Conservation (phyloP, 2,113 vertebrate species). For the Anolis sagrei region DNA sequence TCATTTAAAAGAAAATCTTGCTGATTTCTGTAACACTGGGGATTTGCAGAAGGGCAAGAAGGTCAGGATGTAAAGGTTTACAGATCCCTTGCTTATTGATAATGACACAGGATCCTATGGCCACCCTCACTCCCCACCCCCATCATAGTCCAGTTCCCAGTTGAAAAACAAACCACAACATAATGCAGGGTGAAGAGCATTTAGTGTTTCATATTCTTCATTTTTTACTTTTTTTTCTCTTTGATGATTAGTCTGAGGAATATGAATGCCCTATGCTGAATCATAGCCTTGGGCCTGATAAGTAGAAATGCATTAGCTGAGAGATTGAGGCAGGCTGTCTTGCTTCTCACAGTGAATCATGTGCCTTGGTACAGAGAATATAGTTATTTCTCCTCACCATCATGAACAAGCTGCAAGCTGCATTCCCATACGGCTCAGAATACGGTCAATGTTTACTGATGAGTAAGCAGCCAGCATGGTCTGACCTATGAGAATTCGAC, state of each 20-base stretch:
- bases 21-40: background rate
- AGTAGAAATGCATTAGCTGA: background rate
- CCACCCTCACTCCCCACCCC: background rate
- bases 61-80: background rate
- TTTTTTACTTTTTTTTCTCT: background rate
- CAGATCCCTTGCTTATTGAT: background rate
- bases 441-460: background rate
- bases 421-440: background rate
- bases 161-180: too few species aligned
- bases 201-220: background rate
- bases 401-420: background rate
- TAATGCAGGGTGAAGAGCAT: background rate
- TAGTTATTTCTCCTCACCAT: background rate
- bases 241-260: background rate
- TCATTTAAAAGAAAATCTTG: background rate
- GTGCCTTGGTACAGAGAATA: background rate
- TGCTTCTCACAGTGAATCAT: background rate
- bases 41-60: conserved; percentile 1
- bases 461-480: background rate
- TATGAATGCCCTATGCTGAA: background rate
- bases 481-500: background rate
- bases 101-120: background rate
- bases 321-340: background rate
- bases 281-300: background rate
- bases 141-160: too few species aligned